These are phyloP conservation scores for Melipona beecheii DNA, from an alignment of 2,888 invertebrate genomes.

Conservation along the genomic window DNA sequence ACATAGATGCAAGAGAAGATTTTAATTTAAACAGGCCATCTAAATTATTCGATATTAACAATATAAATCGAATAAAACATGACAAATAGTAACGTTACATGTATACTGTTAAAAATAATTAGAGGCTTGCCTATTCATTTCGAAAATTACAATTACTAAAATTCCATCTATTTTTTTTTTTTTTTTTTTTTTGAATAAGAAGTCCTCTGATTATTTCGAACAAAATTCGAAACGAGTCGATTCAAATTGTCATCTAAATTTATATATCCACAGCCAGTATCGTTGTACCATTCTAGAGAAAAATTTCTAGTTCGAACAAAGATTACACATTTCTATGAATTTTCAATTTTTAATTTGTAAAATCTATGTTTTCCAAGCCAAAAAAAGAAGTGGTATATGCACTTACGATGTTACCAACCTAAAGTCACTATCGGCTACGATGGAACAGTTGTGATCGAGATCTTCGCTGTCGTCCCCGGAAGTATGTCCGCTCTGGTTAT, in stretches of 20 bases:
- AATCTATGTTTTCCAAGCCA: conserved; percentile 16
- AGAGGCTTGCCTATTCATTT: not conserved
- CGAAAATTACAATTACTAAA: not conserved
- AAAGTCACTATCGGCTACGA: conserved; percentile 82
- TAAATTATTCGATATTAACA: not conserved
- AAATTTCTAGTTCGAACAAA: not conserved
- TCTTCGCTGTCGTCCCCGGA: conserved; percentile 82
- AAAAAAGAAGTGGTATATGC: conserved; percentile 26
- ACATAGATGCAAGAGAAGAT: not conserved
- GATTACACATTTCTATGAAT: too few relatives aligned
- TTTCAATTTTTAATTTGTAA: not conserved
- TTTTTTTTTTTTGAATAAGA: not conserved
- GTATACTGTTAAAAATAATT: not conserved
- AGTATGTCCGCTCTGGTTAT: conserved; percentile 78
- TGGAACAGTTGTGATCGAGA: conserved; percentile 80
- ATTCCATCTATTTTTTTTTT: not conserved
- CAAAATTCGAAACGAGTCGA: not conserved
- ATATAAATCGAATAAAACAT: not conserved
- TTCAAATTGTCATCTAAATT: not conserved
- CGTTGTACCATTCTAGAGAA: not conserved
- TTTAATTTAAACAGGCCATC: not conserved
- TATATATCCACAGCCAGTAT: too few relatives aligned
- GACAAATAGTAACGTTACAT: not conserved
- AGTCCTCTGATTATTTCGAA: not conserved
- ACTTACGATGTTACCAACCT: conserved; percentile 78